A percentile compares a stretch with the other conserved stretches of the same genome.
Evolutionary conservation across 2,797 vertebrate species (phyloP).

Genomic region (Myotis myotis): DNA sequence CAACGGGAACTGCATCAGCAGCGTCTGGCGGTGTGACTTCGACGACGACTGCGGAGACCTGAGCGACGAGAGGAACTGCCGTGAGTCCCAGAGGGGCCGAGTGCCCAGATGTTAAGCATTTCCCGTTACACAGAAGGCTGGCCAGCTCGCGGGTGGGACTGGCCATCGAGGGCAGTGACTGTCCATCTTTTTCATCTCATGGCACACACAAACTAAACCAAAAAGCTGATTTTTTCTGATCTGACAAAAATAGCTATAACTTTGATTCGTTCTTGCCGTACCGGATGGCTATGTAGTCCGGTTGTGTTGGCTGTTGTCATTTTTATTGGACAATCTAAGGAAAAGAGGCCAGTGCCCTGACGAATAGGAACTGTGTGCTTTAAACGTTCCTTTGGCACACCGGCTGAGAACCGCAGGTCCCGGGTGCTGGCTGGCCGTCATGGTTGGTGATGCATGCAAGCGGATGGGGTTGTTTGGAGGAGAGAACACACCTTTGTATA

Average conservation of each 20-base stretch:
- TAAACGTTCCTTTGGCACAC: background rate
- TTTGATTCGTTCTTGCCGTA: background rate
- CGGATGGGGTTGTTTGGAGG: background rate
- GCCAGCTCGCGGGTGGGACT: background rate
- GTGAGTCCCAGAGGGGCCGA: conserved; percentile 83
- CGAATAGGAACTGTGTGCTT: background rate
- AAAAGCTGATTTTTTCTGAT: background rate
- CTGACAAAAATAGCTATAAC: background rate
- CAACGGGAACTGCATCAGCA: conserved; percentile 97
- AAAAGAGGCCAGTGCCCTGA: background rate
- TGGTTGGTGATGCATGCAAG: fast-evolving
- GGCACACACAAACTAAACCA: background rate
- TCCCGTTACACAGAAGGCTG: background rate
- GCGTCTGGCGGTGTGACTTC: conserved; percentile 98
- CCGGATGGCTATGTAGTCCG: too few species aligned
- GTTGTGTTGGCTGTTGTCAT: too few species aligned
- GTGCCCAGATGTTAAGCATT: fast-evolving
- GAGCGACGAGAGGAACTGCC: conserved; percentile 97
- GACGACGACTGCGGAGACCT: conserved; percentile 99
- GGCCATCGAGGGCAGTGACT: too few species aligned
- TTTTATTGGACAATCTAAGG: background rate
- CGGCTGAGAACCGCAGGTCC: background rate
- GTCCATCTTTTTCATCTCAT: background rate
- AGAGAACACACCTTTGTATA: background rate
- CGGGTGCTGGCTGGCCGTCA: background rate